Conservation (phyloP, 2,113 vertebrate genomes). For the Gadus macrocephalus region DNA sequence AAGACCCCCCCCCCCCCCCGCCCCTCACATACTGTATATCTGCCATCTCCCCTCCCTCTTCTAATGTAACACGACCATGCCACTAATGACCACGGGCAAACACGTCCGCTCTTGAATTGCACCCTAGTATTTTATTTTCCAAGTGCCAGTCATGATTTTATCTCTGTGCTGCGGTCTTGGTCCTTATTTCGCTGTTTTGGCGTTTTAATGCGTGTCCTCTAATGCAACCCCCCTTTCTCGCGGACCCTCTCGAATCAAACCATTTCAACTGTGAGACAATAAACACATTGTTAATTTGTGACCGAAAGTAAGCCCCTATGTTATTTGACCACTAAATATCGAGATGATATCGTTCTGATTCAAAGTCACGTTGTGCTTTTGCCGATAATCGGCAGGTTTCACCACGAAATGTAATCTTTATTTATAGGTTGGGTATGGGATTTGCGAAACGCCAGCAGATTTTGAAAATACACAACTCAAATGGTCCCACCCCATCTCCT, state of each 20-base stretch:
- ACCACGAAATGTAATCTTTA: conserved; percentile 5
- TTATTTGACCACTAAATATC: conserved; percentile 58
- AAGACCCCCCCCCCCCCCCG: not conserved
- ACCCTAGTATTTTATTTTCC: conserved; percentile 14
- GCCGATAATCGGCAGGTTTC: too few relatives aligned
- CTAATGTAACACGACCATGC: conserved; percentile 4
- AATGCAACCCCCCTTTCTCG: conserved; percentile 5
- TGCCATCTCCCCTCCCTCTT: conserved; percentile 18
- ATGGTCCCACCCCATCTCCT: too few relatives aligned
- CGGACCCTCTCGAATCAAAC: conserved; percentile 7
- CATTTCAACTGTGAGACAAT: conserved; percentile 1
- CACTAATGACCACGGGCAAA: conserved; percentile 10
- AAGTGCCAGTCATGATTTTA: conserved; percentile 26
- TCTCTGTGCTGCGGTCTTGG: conserved; percentile 10
- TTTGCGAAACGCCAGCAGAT: too few relatives aligned
- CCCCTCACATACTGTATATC: not conserved
- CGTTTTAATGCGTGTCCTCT: not conserved
- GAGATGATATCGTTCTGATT: conserved; percentile 33
- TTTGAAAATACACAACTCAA: too few relatives aligned
- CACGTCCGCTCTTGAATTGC: conserved; percentile 4
- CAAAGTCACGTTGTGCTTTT: conserved; percentile 36
- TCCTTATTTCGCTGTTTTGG: not conserved
- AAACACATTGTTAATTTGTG: conserved; percentile 21
- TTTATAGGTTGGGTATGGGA: too few relatives aligned
- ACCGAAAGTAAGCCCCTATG: conserved; percentile 42